Evolutionary conservation across 2,888 invertebrate species (phyloP).

Genomic region (Cryptus viduatorius): DNA sequence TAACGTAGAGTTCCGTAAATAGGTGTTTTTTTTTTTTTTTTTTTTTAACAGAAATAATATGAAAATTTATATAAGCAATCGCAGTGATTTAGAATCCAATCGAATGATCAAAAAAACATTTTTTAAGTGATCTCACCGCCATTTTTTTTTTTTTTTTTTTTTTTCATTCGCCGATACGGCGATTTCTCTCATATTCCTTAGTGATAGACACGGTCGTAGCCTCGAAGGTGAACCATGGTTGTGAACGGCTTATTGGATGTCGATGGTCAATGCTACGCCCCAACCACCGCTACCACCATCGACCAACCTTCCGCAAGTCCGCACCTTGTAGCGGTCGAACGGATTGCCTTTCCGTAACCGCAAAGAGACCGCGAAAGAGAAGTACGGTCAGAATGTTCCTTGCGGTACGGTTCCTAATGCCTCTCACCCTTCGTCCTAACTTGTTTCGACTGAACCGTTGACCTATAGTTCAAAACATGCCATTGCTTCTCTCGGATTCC

Average conservation of each 20-base stretch:
- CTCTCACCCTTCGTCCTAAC: slow-evolving; percentile 25
- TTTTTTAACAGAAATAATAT: not conserved
- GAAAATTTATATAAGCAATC: no score
- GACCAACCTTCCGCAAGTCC: slow-evolving; percentile 39
- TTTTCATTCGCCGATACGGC: not conserved
- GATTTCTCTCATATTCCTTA: not conserved
- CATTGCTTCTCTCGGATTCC: not conserved
- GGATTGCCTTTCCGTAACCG: slow-evolving; percentile 70
- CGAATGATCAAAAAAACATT: no score
- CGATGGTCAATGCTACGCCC: slow-evolving; percentile 72
- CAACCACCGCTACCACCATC: slow-evolving; percentile 58
- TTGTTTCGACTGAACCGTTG: not conserved
- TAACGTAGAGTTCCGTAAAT: no score
- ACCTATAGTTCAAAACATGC: not conserved
- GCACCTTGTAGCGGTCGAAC: slow-evolving; percentile 60
- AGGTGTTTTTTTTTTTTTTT: no score
- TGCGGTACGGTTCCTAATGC: slow-evolving; percentile 55
- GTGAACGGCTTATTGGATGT: slow-evolving; percentile 76
- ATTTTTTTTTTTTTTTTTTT: no score
- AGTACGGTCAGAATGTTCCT: slow-evolving; percentile 39
- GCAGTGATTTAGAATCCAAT: no score
- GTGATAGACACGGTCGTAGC: not conserved
- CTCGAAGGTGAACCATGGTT: slow-evolving; percentile 2
- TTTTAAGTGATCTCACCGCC: no score
- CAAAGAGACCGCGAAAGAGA: slow-evolving; percentile 70